Conservation (phyloP, 2,797 vertebrate species). For the Mus caroli region DNA sequence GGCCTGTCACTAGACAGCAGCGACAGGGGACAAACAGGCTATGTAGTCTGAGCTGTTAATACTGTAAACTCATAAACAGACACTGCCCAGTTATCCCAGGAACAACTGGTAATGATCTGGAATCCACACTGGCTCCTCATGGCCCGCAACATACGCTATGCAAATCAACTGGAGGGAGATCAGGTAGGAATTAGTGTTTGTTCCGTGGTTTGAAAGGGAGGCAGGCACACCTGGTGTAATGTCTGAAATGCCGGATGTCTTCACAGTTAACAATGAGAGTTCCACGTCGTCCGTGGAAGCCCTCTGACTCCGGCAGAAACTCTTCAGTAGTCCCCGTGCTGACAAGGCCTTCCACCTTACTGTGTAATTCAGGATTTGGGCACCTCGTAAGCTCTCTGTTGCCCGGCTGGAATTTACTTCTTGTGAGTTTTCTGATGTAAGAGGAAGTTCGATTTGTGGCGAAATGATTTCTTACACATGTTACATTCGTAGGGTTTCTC, state of each 20-base stretch:
- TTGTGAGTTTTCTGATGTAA: conserved; percentile 56
- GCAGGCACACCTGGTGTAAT: background rate
- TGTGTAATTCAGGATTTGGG: background rate
- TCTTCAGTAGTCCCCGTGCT: conserved; percentile 23
- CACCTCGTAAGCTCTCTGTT: background rate
- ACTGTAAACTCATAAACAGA: background rate
- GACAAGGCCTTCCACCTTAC: background rate
- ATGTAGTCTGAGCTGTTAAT: background rate
- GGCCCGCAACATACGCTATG: background rate
- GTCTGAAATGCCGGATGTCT: background rate
- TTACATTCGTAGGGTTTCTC: conserved; percentile 44
- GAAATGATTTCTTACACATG: conserved; percentile 61
- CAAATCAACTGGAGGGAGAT: background rate
- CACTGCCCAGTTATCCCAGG: background rate
- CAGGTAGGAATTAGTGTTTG: background rate
- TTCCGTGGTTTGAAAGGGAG: conserved; percentile 10
- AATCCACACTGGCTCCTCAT: background rate
- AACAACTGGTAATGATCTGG: background rate
- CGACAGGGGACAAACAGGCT: background rate
- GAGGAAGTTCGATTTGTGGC: conserved; percentile 54
- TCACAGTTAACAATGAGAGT: background rate
- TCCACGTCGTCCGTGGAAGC: background rate
- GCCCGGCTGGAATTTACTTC: background rate
- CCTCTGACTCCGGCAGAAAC: conserved; percentile 16
- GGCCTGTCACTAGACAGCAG: background rate